Base-by-base conservation (phyloP, 2,113 vertebrate species). In the Pipa parva region DNA sequence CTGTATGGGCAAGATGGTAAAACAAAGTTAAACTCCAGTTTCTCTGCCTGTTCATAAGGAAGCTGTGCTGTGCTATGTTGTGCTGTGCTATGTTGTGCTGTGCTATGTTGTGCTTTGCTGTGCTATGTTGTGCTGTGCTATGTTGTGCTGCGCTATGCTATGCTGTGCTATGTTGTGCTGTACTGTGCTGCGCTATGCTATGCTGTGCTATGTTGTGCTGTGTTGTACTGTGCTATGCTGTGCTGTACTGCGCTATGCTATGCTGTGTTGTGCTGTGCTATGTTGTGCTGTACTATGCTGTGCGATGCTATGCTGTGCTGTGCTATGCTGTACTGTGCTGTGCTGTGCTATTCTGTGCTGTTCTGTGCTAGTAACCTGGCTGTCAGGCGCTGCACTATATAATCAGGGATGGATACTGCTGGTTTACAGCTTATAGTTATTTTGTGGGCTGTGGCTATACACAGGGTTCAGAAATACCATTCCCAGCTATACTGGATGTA, bases 151-250 rank as follows among this genome's bases (percentile, higher is more conserved):
- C 28, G 1, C 51, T 45, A 31, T 63, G 59, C 3, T 56, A 48
- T 45, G 31, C 51, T 42, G 49, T 63, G 49, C 22, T 56, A 59
- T 56, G 48, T 20, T 2, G 1, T 24, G 45, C 26, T 1, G 59
- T 56, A 26, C 18, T 58, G 42, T 52, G 58, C 27, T 50, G 66
- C 1, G 66, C 3, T 33, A 42, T 36, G 66, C 6, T 42, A 42
- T 70, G 56, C 48, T 51, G 26, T 1, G 45, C 24, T 31, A n/a
- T 63, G 60, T 24, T 63, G 69, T 52, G 50, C 26, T 4, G 60
- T 18, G 51, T 25, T 31, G 51, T 24, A 21, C 48, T 51, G 33
- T 33, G 20, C 31, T 37, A 17, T 36, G 26, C 27, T 58, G 60
- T 25, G 51, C 36, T 31, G 51, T 51, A 21, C 48, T 51, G 33